Conservation (phyloP, 2,797 vertebrate genomes). For the Trachops cirrhosus region DNA sequence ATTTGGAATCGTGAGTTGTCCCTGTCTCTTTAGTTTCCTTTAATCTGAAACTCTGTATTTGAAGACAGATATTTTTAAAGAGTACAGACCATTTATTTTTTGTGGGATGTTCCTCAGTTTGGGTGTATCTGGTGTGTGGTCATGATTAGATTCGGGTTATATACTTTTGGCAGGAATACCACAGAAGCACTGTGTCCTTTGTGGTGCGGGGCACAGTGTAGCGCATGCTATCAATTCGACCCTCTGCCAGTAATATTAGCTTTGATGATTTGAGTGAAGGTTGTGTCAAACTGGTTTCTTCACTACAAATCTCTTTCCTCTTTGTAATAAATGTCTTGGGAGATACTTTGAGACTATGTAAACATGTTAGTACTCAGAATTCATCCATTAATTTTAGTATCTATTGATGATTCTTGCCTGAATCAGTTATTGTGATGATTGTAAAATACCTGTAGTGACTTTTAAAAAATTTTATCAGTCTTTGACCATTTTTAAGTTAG, state of each 20-base stretch:
- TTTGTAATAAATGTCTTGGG: background rate
- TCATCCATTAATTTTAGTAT: too few relatives aligned
- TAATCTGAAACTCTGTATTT: background rate
- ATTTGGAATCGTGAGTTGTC: background rate
- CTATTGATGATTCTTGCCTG: too few relatives aligned
- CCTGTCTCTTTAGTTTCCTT: background rate
- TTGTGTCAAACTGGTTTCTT: background rate
- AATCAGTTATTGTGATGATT: background rate
- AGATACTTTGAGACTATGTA: background rate
- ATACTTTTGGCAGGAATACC: background rate
- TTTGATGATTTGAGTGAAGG: background rate
- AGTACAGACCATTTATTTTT: background rate
- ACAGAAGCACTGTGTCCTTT: background rate
- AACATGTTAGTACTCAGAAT: too few relatives aligned
- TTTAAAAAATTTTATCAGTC: background rate
- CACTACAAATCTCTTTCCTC: background rate
- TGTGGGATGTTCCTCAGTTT: background rate
- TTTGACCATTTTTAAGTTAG: conserved; percentile 14
- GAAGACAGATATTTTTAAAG: background rate
- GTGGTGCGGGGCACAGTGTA: background rate
- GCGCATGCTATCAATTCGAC: background rate
- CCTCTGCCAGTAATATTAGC: background rate
- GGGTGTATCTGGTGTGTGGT: background rate
- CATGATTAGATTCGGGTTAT: background rate
- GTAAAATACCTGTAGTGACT: background rate